These are phyloP conservation scores for Frankliniella intonsa DNA, from an alignment of 2,888 invertebrate genomes.

Conservation along the genomic window DNA sequence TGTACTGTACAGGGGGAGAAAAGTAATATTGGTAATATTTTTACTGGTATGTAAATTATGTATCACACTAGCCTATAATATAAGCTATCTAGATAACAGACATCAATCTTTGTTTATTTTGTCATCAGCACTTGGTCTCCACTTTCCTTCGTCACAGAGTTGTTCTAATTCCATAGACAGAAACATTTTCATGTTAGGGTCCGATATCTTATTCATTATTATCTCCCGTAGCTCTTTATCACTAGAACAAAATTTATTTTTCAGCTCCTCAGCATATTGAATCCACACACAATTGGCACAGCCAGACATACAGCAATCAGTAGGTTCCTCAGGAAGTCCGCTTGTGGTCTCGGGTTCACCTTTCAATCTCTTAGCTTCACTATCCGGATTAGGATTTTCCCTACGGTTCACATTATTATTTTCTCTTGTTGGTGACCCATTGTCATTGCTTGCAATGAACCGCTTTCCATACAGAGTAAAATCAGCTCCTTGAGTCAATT, in stretches of 20 bases:
- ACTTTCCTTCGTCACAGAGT: constrained; percentile 27
- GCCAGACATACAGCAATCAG: constrained; percentile 85
- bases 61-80: background rate
- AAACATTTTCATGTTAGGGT: constrained; percentile 78
- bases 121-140: background rate
- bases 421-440: background rate
- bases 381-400: background rate
- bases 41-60: too few relatives aligned
- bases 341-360: background rate
- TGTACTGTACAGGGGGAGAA: too few relatives aligned
- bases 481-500: background rate
- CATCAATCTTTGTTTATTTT: background rate
- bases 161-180: constrained; percentile 66
- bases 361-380: background rate
- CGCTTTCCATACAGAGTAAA: background rate
- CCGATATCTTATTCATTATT: constrained; percentile 69
- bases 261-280: constrained; percentile 76
- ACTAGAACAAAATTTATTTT: constrained; percentile 59
- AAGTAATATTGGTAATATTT: too few relatives aligned
- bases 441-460: background rate
- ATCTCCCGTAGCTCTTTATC: constrained; percentile 63
- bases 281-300: constrained; percentile 93
- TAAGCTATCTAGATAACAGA: background rate
- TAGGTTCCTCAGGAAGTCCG: constrained; percentile 62
- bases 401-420: background rate